Percentiles rank a stretch among this genome's conserved stretches.
Evolutionary conservation across 1,140 invertebrate genomes (phyloP).

Genomic region (Atopsyche davidsoni): DNA sequence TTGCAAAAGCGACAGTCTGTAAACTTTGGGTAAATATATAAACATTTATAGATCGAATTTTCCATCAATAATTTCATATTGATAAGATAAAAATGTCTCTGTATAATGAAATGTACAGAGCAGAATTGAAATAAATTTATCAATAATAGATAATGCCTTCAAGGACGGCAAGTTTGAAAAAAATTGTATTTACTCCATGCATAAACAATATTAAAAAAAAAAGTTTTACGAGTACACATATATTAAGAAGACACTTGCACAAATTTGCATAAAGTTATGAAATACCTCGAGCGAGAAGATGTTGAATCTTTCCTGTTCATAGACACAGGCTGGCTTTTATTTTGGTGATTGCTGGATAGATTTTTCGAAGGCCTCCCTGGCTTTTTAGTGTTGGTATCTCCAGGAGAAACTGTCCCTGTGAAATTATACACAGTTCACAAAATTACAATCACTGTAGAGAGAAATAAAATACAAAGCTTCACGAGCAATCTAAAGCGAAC

Average conservation of each 20-base stretch:
- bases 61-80: too few species aligned
- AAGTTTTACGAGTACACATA: neutral
- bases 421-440: neutral
- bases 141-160: too few species aligned
- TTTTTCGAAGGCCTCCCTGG: conserved; percentile 18
- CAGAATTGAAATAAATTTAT: too few species aligned
- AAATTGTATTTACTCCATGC: neutral
- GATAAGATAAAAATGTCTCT: too few species aligned
- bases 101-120: too few species aligned
- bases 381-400: conserved; percentile 15
- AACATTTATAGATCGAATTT: too few species aligned
- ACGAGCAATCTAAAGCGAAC: too few species aligned
- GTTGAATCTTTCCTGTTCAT: conserved; percentile 27
- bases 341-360: conserved; percentile 7
- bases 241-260: neutral
- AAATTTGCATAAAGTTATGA: neutral
- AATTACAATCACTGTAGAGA: neutral
- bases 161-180: too few species aligned
- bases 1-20: too few species aligned
- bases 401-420: neutral
- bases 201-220: neutral
- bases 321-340: conserved; percentile 19
- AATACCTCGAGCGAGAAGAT: conserved; percentile 21
- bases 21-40: too few species aligned
- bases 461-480: too few species aligned